Conservation (phyloP, 1,140 invertebrate genomes). For the Solenopsis invicta region DNA sequence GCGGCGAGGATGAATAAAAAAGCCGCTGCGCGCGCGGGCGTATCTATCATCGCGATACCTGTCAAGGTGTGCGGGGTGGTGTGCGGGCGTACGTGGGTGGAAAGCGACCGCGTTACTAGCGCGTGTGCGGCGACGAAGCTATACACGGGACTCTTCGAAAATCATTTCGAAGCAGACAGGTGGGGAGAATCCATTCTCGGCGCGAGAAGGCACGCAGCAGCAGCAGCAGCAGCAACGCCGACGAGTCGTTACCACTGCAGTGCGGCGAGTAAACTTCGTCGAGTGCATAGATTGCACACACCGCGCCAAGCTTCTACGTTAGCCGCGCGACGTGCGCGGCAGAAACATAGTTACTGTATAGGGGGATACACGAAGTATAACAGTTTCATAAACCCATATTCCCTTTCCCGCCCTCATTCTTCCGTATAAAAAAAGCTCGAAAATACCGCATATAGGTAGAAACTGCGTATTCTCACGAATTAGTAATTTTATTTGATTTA, state of each 20-base stretch:
- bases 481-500: background rate
- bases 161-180: slow-evolving; percentile 67
- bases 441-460: background rate
- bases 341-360: slow-evolving; percentile 28
- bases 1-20: slow-evolving; percentile 63
- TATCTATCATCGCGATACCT: slow-evolving; percentile 80
- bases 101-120: background rate
- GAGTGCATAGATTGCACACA: slow-evolving; percentile 30
- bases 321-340: slow-evolving; percentile 8
- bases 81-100: background rate
- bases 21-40: slow-evolving; percentile 64
- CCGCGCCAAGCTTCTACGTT: background rate
- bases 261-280: slow-evolving; percentile 73
- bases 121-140: slow-evolving; percentile 1
- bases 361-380: background rate
- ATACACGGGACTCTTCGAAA: slow-evolving; percentile 74
- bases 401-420: background rate
- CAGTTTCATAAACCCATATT: slow-evolving; percentile 10
- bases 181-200: slow-evolving; percentile 68
- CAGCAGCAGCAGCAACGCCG: slow-evolving; percentile 18
- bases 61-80: slow-evolving; percentile 52
- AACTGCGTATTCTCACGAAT: background rate
- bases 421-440: background rate
- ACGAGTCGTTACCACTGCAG: slow-evolving; percentile 71
- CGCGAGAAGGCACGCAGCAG: slow-evolving; percentile 45